Percentiles rank a stretch among this genome's conserved stretches.
phyloP scores from a whole-genome alignment of 1,140 invertebrate genomes.

The Lasaia peninsularis region DNA sequence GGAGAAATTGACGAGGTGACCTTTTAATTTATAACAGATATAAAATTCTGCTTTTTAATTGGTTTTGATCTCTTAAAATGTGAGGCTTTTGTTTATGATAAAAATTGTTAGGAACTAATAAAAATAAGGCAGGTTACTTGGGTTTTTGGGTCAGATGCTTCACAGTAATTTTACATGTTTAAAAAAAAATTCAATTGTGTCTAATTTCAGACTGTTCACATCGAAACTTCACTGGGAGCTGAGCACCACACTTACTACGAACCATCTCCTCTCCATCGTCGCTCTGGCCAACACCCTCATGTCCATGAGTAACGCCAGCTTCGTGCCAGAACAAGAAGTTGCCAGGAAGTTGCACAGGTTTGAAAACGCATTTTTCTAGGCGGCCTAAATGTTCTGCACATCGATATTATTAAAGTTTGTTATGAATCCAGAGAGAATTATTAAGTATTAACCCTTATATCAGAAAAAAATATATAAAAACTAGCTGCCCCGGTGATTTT shows the following conservation, averaged over 20 bases:
- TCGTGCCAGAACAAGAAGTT: constrained; percentile 90
- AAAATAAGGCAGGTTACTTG: too few species aligned
- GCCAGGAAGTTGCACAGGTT: constrained; percentile 85
- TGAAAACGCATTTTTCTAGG: not conserved
- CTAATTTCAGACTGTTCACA: constrained; percentile 83
- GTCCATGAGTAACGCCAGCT: constrained; percentile 98
- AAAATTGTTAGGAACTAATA: too few species aligned
- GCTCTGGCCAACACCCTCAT: constrained; percentile 97
- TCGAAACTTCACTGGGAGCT: constrained; percentile 96
- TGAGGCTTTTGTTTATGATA: too few species aligned
- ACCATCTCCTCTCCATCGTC: constrained; percentile 96
- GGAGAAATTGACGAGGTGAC: constrained; percentile 84
- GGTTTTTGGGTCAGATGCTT: too few species aligned
- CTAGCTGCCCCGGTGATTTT: too few species aligned
- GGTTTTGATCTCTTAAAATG: too few species aligned
- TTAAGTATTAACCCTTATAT: too few species aligned
- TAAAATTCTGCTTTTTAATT: not conserved
- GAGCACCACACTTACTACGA: constrained; percentile 95
- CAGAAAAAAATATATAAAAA: too few species aligned
- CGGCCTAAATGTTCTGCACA: too few species aligned
- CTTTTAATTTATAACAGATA: not conserved
- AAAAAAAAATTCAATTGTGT: not conserved
- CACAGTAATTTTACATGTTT: not conserved
- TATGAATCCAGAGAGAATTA: too few species aligned
- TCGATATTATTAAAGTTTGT: too few species aligned